Evolutionary conservation across 2,888 invertebrate genomes (phyloP).

Genomic region (Stramonita haemastoma): DNA sequence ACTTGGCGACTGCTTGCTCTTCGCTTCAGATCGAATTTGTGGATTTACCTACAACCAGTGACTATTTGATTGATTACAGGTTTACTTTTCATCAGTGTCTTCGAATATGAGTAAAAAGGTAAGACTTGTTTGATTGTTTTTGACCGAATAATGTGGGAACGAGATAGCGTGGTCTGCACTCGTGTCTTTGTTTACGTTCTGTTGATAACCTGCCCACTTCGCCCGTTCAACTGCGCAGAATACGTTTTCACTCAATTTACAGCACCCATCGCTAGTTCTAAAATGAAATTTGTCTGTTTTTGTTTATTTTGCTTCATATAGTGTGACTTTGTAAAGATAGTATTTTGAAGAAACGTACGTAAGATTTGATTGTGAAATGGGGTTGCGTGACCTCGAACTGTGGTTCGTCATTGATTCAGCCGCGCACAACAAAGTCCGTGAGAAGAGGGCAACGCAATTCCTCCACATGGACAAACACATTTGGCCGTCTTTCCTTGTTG

Average conservation of each 20-base stretch:
- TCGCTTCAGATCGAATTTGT: conserved; percentile 36
- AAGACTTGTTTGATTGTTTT: conserved; percentile 29
- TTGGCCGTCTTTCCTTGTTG: not conserved
- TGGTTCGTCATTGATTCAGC: conserved; percentile 42
- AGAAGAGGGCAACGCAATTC: conserved; percentile 36
- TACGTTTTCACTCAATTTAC: not conserved
- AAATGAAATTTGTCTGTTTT: not conserved
- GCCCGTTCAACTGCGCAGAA: conserved; percentile 41
- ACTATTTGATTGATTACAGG: conserved; percentile 13
- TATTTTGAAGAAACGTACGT: not conserved
- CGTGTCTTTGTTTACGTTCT: conserved; percentile 72
- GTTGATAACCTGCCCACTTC: conserved; percentile 51
- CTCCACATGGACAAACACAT: conserved; percentile 42
- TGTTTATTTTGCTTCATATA: not conserved
- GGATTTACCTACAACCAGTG: conserved; percentile 26
- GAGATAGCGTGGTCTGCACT: conserved; percentile 50
- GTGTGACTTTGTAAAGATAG: not conserved
- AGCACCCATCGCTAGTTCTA: not conserved
- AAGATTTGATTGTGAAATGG: conserved; percentile 42
- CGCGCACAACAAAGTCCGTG: conserved; percentile 41
- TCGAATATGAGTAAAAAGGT: conserved; percentile 56
- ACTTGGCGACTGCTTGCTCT: conserved; percentile 49
- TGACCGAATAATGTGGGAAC: not conserved
- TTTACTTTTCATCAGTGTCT: not conserved
- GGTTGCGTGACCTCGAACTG: conserved; percentile 51